These are phyloP conservation scores for Salvelinus namaycush DNA, from an alignment of 2,113 vertebrate genomes.

Conservation along the genomic window DNA sequence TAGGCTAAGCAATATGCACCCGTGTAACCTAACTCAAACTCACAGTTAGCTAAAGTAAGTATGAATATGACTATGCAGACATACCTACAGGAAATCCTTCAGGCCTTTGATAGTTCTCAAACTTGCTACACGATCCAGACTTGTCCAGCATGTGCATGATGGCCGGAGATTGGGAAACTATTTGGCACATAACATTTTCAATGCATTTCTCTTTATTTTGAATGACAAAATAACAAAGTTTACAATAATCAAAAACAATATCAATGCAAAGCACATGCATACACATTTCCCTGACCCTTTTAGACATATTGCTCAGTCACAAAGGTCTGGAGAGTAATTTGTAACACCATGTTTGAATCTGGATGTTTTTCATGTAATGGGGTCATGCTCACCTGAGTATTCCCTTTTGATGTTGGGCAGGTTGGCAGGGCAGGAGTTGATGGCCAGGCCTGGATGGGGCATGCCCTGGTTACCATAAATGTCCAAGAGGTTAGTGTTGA, in stretches of 20 bases:
- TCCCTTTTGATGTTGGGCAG: conserved; percentile 98
- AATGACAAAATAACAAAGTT: conserved; percentile 10
- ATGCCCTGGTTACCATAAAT: conserved; percentile 91
- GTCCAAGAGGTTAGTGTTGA: conserved; percentile 90
- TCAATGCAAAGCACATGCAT: no score
- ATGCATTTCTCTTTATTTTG: neutral
- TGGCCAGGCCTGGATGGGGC: conserved; percentile 84
- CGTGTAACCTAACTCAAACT: no score
- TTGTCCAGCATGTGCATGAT: conserved; percentile 79
- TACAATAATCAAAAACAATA: neutral
- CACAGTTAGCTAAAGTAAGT: no score
- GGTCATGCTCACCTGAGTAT: conserved; percentile 83
- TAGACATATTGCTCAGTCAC: neutral
- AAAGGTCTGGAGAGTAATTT: no score
- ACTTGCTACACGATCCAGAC: conserved; percentile 77
- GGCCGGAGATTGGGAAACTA: conserved; percentile 73
- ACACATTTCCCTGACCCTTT: neutral
- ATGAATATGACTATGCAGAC: conserved; percentile 38
- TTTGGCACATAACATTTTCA: conserved; percentile 31
- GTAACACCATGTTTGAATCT: neutral
- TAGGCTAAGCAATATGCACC: neutral
- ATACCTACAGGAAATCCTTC: conserved; percentile 78
- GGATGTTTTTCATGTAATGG: neutral
- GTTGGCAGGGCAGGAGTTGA: conserved; percentile 95
- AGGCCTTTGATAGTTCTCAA: conserved; percentile 75